A percentile compares a stretch with the other conserved stretches of the same genome.
These are phyloP conservation scores for Gastrophryne carolinensis DNA, from an alignment of 2,797 vertebrate genomes.

Conservation along the genomic window DNA sequence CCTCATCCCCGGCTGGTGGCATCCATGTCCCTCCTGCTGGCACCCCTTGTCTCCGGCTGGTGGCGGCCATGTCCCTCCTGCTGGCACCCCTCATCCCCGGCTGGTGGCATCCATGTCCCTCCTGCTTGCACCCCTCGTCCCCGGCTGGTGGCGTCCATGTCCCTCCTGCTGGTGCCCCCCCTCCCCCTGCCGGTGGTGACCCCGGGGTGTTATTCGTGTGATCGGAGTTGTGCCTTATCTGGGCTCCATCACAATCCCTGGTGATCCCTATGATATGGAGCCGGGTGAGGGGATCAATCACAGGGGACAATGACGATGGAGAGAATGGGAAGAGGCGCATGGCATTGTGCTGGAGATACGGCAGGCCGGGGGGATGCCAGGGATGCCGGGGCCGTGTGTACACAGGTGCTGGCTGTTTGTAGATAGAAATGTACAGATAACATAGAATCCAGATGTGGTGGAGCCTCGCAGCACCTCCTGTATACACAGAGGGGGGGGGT, in stretches of 20 bases:
- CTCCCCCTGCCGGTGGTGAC: background rate
- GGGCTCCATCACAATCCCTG: background rate
- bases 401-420: constrained; percentile 8
- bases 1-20: no score
- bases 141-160: background rate
- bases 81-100: no score
- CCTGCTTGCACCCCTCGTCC: background rate
- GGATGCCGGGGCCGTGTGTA: background rate
- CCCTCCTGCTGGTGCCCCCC: background rate
- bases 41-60: no score
- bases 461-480: no score
- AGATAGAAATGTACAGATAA: background rate
- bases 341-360: no score
- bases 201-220: background rate
- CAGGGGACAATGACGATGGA: background rate
- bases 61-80: no score
- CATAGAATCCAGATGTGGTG: background rate
- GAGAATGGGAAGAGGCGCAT: no score
- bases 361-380: background rate
- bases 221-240: constrained; percentile 19
- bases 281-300: constrained; percentile 2
- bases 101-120: no score
- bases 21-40: no score
- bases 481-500: no score
- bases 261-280: background rate